Conservation (phyloP, 30 jellyfish, hydroid and myxozoan genomes). For the Pelagia noctiluca region DNA sequence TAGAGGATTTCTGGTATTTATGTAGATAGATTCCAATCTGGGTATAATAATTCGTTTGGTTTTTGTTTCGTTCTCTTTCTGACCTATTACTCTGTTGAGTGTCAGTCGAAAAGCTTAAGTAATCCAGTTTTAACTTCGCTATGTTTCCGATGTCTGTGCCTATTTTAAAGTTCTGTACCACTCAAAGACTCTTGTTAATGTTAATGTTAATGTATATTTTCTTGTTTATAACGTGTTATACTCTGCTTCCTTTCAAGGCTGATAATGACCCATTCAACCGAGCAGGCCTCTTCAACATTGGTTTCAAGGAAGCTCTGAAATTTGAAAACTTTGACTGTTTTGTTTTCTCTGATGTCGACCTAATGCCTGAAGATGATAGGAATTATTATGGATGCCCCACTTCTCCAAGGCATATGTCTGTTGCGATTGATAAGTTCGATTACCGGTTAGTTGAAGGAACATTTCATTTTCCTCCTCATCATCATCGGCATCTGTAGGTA, state of each 20-base stretch:
- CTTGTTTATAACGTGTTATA: neutral
- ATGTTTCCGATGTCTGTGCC: too few species aligned
- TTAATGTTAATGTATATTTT: neutral
- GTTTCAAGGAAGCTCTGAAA: slow-evolving; percentile 88
- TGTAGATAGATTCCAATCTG: too few species aligned
- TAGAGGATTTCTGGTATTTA: too few species aligned
- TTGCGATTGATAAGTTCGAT: slow-evolving; percentile 85
- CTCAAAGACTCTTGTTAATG: too few species aligned
- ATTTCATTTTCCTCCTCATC: neutral
- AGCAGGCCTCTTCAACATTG: slow-evolving; percentile 96
- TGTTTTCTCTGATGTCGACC: slow-evolving; percentile 93
- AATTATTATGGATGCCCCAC: slow-evolving; percentile 92
- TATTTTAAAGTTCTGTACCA: too few species aligned
- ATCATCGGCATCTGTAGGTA: too few species aligned
- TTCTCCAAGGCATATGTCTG: slow-evolving; percentile 98
- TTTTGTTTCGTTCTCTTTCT: too few species aligned
- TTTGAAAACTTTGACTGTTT: slow-evolving; percentile 84
- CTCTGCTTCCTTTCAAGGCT: neutral
- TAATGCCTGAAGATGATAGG: slow-evolving; percentile 96
- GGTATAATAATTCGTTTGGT: too few species aligned
- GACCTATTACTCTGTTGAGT: too few species aligned
- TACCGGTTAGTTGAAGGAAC: slow-evolving; percentile 71
- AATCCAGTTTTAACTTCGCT: too few species aligned
- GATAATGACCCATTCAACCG: slow-evolving; percentile 93
- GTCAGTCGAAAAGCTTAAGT: too few species aligned